A percentile compares a stretch with the other conserved stretches of the same genome.
Evolutionary conservation across 37 sponge, comb jelly and placozoan genomes (phyloP).

Genomic region (Axinella damicornis): DNA sequence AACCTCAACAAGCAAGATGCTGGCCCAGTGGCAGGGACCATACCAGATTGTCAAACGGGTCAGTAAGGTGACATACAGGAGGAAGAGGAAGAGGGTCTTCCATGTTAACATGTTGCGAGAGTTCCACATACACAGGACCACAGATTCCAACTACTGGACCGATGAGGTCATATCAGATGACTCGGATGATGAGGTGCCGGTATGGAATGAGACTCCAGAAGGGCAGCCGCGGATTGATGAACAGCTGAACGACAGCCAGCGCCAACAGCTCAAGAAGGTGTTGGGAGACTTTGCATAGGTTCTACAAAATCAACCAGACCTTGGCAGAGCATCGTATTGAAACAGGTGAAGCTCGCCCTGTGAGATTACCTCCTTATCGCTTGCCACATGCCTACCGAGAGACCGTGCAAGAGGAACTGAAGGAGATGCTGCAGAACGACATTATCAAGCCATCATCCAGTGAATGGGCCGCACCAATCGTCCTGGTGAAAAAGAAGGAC

Average conservation of each 20-base stretch:
- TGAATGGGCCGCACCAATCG: conserved; percentile 46
- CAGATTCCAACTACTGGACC: too few relatives aligned
- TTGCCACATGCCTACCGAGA: conserved; percentile 40
- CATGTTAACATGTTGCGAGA: conserved; percentile 3
- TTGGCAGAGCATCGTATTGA: conserved; percentile 37
- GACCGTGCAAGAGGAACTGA: conserved; percentile 32
- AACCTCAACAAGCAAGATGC: neutral
- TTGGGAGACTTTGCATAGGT: conserved; percentile 3
- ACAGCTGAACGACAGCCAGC: neutral
- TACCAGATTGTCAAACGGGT: neutral
- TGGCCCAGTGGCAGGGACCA: neutral
- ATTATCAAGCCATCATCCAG: conserved; percentile 47
- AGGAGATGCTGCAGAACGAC: conserved; percentile 51
- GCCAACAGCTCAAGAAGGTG: neutral
- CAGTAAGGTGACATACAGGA: neutral
- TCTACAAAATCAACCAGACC: conserved; percentile 11
- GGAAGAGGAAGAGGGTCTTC: neutral
- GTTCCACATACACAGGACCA: neutral
- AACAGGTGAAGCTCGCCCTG: conserved; percentile 13
- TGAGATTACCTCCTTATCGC: conserved; percentile 32
- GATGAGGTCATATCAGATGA: too few relatives aligned
- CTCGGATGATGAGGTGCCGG: neutral
- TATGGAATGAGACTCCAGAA: conserved; percentile 9
- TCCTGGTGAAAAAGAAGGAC: conserved; percentile 58
- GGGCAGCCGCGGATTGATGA: neutral